Percentiles rank a stretch among this genome's conserved stretches.
Evolutionary conservation across 2,113 vertebrate genomes (phyloP).

Genomic region (Mustela lutreola): DNA sequence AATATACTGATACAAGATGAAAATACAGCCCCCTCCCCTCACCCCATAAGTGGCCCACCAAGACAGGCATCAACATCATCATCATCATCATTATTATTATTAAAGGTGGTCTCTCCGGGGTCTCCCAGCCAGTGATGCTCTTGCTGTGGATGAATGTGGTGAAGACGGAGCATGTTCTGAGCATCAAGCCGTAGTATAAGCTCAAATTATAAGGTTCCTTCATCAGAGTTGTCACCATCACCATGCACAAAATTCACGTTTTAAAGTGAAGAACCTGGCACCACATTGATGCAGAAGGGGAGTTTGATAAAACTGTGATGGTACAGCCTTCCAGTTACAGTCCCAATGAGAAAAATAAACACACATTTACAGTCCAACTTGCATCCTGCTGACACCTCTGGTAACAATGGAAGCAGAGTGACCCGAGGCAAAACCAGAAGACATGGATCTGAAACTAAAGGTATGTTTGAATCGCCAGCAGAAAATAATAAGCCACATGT

Average conservation of each 20-base stretch:
- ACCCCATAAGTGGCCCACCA: background rate
- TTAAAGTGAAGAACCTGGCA: background rate
- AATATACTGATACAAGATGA: background rate
- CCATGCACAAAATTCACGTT: background rate
- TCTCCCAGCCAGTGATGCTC: background rate
- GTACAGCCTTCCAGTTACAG: slow-evolving; percentile 92
- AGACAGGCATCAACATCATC: background rate
- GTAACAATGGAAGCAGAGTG: slow-evolving; percentile 92
- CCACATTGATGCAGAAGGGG: background rate
- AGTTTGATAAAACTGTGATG: slow-evolving; percentile 88
- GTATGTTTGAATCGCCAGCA: slow-evolving; percentile 92
- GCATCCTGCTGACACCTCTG: slow-evolving; percentile 91
- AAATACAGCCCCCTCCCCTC: background rate
- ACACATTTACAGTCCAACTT: slow-evolving; percentile 95
- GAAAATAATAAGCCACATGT: slow-evolving; percentile 94
- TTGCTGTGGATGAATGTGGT: background rate
- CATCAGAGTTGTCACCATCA: background rate
- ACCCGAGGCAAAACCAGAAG: slow-evolving; percentile 94
- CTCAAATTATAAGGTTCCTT: background rate
- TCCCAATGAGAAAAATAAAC: slow-evolving; percentile 95
- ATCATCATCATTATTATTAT: background rate
- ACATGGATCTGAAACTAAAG: slow-evolving; percentile 93
- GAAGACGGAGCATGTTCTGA: background rate
- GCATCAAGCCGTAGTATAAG: background rate
- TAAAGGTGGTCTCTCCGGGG: background rate